These are phyloP conservation scores for Ormyrus thymus DNA, from an alignment of 2,888 invertebrate species.

Conservation along the genomic window DNA sequence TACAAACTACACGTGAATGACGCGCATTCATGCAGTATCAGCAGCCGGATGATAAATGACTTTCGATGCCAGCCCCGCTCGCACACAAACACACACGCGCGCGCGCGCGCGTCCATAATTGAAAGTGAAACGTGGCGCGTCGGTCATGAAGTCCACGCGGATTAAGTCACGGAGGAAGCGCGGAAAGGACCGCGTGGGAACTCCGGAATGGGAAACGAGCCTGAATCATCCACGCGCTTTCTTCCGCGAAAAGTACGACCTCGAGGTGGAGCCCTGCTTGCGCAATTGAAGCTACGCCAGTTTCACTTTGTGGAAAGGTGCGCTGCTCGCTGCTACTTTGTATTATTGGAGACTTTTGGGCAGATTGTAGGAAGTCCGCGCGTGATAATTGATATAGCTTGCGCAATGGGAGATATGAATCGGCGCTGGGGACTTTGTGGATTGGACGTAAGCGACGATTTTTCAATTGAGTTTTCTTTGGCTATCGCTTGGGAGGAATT, in stretches of 20 bases:
- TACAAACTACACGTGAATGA: constrained; percentile 8
- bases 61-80: background rate
- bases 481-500: no score
- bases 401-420: no score
- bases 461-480: no score
- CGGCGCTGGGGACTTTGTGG: no score
- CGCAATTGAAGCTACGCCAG: no score
- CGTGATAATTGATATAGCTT: no score
- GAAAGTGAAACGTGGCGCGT: constrained; percentile 40
- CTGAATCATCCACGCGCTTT: constrained; percentile 11
- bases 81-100: background rate
- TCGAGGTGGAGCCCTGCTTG: no score
- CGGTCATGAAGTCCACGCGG: constrained; percentile 10
- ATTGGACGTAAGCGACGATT: no score
- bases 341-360: no score
- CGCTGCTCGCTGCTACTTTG: no score
- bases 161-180: constrained; percentile 9
- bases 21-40: constrained; percentile 18
- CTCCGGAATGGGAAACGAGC: constrained; percentile 11
- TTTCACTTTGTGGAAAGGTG: no score
- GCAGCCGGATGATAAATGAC: constrained; percentile 27
- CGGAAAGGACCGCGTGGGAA: constrained; percentile 17
- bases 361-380: no score
- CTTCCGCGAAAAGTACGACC: background rate
- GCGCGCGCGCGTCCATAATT: background rate